Evolutionary conservation across 1,140 invertebrate genomes (phyloP), one percentile per base, ranked within the genome.

Genomic region (Macrosteles quadrilineatus): DNA sequence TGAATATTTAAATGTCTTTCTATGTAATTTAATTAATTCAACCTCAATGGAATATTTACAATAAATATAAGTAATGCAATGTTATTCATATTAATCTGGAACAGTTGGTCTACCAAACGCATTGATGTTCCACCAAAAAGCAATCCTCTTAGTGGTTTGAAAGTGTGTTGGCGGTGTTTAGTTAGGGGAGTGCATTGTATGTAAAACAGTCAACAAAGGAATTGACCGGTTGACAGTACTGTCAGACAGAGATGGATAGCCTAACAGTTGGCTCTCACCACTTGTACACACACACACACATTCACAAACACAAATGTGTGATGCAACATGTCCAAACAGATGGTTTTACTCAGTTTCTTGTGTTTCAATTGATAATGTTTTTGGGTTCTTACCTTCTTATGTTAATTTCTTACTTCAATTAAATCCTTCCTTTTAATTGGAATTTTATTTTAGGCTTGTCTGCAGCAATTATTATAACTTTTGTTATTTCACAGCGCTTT

Each of bases 281-380:
- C 14, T 29, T 6, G 4, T 9, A 32, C 59, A 32, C 59, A 32
- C 11, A 32, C 59, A 32, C 11, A 32, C 25, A 32, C 11, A 27
- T 23, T 12, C 59, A 63, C 59, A 63, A 6, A 63, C 59, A 63
- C 11, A 27, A 19, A 63, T 21, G 32, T 36, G 32, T 36, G 32
- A 36, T 14, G 6, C 59, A 63, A 23, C 59, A 63, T 29, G 6
- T 29, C 17, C 59, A 63, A 19, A 30, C 59, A 63, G 4, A 30
- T 29, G 27, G 4, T 23, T 29, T 23, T 23, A 6, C 59, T 23
- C 59, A 30, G 9, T 12, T 23, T 23, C 25, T 4, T 29, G 23
- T 25, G 23, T 53, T n/a, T 53, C 3, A 19, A 53, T 53, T n/a
- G 6, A 19, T 19, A 53, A 19, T n/a, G 23, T n/a, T 4, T 19